Base-by-base conservation (phyloP, 2,113 vertebrate genomes). In the Dipodomys merriami region DNA sequence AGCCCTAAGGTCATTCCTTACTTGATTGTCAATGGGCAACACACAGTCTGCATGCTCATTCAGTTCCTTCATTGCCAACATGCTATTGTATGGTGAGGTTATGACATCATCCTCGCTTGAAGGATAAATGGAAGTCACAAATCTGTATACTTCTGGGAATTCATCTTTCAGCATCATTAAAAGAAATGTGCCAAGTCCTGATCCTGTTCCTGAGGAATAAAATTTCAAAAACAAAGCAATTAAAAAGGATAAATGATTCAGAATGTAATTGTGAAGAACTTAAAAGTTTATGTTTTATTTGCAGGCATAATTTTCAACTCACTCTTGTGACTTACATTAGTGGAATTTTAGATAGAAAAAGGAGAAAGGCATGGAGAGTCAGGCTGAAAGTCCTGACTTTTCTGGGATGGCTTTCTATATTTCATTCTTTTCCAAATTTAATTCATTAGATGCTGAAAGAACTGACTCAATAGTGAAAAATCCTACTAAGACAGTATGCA, bases 61-160 rank as follows among this genome's bases (percentile, higher is more conserved):
- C 35, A 99, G 99, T 94, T 99, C 99, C 81, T 98, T 99, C 99
- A 99, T 99, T 93, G 99, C 99, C 96, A 99, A 98, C 30, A 99
- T 97, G 72, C 98, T 99, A 98, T 99, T 99, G 94, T 99, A 99
- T 0, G 99, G 99, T 67, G 99, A 99, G 9, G 99, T 99, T 97
- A 99, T 98, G 92, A 99, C 99, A 93, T 99, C 99, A 83, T 99
- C 99, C 90, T 99, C 99, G 29, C 97, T 96, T 25, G 99, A 99
- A 2, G 99, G 99, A 96, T 98, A 99, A 93, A 99, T 94, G 9
- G 99, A 98, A 60, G 99, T 99, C 80, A 99, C 99, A 33, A 99
- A 99, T 95, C 99, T 98, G 93, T 98, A 99, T 10, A 99, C 99
- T 92, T 99, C 99, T 25, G 99, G 99, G 90, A 99, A 99, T 96